Conservation (phyloP, 2,888 invertebrate genomes). For the Hydrotaea diabolus region DNA sequence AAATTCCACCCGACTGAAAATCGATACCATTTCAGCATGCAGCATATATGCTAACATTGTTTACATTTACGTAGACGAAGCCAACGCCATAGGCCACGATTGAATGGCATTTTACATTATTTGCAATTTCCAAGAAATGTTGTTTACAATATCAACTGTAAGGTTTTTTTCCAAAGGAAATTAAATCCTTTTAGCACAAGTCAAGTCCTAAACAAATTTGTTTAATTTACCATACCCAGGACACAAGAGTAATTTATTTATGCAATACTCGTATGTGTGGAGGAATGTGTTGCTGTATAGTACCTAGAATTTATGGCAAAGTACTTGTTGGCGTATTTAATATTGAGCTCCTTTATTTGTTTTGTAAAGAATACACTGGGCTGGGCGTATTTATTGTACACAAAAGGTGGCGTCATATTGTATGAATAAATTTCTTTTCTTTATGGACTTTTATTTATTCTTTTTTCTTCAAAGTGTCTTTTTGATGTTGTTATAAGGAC, state of each 20-base stretch:
- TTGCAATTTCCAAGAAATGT: slow-evolving; percentile 9
- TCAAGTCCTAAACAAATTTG: slow-evolving; percentile 22
- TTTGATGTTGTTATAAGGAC: background rate
- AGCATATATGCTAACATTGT: background rate
- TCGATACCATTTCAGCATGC: background rate
- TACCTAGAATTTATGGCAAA: background rate
- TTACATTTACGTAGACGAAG: slow-evolving; percentile 8
- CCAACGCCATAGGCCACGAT: slow-evolving; percentile 10
- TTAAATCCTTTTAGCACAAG: slow-evolving; percentile 4
- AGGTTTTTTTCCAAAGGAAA: background rate
- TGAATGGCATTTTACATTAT: slow-evolving; percentile 20
- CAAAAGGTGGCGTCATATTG: slow-evolving; percentile 10
- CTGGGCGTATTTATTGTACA: background rate
- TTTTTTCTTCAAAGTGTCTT: too few species aligned
- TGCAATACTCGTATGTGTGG: background rate
- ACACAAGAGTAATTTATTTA: background rate
- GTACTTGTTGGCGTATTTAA: background rate
- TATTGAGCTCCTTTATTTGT: background rate
- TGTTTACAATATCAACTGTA: background rate
- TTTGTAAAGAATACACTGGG: background rate
- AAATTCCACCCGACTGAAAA: background rate
- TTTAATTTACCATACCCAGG: background rate
- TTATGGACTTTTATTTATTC: background rate
- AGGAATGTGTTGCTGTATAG: background rate
- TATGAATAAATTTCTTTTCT: background rate